Base-by-base conservation (phyloP, 2,113 vertebrate genomes). In the Cyanoramphus novaezelandiae region DNA sequence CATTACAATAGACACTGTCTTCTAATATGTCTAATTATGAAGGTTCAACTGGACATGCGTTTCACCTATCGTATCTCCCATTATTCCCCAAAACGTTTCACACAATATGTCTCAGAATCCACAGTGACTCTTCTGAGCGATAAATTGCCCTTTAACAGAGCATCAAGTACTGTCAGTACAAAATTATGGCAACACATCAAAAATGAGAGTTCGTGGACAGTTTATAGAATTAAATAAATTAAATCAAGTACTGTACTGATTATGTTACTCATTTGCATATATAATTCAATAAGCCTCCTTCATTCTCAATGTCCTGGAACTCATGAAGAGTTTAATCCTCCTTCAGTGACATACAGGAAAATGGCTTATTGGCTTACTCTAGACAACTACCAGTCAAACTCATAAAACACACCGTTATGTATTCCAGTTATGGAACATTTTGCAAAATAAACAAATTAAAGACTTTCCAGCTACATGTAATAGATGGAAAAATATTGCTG, bases 221-320 rank as follows among this genome's bases (percentile, higher is more conserved):
- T 72, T 39, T 95, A 50, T 35, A 92, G 52, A 87, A 86, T 62
- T 91, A 87, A 87, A 76, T 72, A 85, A 85, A 91, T 77, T 87
- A 87, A 87, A 87, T 80, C 37, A 76, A 62, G 15, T 41, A 41
- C 25, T 49, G 18, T 33, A 52, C 17, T 87, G 33, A 82, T 86
- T 57, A 78, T 84, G 25, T 33, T 91, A n/a, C 19, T 79, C 28
- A 74, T 82, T 89, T 96, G 10, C 63, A n/a, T 64, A 29, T 29
- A 37, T 94, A 85, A 95, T 82, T 91, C 50, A 81, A 10, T 71
- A 67, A 84, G 1, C 15, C 10, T 60, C 44, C 55, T 87, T 88
- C 29, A 64, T 86, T 86, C n/a, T 91, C 28, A 72, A 4, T 43
- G 27, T 78, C 50, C 39, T 55, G 52, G 39, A 86, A 62, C 16